Conservation (phyloP, 1,140 invertebrate species). For the Trypoxylus dichotomus region DNA sequence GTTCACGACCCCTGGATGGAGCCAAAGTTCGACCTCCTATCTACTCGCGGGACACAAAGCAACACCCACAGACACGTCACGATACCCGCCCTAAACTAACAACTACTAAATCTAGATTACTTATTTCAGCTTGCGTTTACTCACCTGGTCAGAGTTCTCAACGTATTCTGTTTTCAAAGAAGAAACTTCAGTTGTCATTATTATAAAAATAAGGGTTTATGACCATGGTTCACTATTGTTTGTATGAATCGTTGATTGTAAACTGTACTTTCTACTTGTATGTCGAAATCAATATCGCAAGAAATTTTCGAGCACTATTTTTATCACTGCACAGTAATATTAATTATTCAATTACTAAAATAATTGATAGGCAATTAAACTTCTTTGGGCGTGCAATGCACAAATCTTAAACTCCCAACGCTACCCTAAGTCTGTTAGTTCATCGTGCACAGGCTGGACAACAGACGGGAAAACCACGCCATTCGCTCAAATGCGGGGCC, state of each 20-base stretch:
- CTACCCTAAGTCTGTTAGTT: slow-evolving; percentile 44
- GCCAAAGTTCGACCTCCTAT: slow-evolving; percentile 48
- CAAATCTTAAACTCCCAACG: slow-evolving; percentile 40
- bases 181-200: slow-evolving; percentile 43
- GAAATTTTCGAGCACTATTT: slow-evolving; percentile 22
- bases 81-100: slow-evolving; percentile 42
- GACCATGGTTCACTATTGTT: slow-evolving; percentile 37
- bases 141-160: slow-evolving; percentile 40
- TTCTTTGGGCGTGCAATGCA: slow-evolving; percentile 44
- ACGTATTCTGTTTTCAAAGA: slow-evolving; percentile 41
- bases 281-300: slow-evolving; percentile 33
- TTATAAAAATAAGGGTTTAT: slow-evolving; percentile 32
- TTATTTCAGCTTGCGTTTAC: slow-evolving; percentile 29
- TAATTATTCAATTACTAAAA: neutral
- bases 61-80: slow-evolving; percentile 49
- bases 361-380: neutral
- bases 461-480: slow-evolving; percentile 51
- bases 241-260: slow-evolving; percentile 32
- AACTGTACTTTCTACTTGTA: slow-evolving; percentile 33
- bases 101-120: slow-evolving; percentile 28
- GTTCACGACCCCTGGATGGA: slow-evolving; percentile 40
- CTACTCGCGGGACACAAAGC: slow-evolving; percentile 43
- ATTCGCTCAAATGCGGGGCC: slow-evolving; percentile 44
- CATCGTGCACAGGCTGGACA: slow-evolving; percentile 46
- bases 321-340: neutral